Conservation (phyloP, 2,113 vertebrate genomes). For the Proterorhinus semilunaris region DNA sequence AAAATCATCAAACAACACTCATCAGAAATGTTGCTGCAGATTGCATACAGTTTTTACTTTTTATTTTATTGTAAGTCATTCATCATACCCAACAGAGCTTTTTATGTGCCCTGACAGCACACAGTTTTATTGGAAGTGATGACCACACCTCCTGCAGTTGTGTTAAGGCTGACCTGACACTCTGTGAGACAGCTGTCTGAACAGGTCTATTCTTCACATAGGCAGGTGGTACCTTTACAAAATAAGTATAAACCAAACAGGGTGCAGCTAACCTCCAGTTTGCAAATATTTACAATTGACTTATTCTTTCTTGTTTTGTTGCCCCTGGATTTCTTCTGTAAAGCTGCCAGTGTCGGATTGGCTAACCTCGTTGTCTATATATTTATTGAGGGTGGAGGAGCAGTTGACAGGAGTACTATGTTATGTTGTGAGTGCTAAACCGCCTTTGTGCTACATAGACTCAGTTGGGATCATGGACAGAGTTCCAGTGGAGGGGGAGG, state of each 20-base stretch:
- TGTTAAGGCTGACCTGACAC: conserved; percentile 46
- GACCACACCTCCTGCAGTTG: conserved; percentile 55
- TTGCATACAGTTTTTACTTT: background rate
- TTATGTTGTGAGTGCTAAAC: conserved; percentile 37
- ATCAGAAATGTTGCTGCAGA: no score
- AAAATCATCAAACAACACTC: no score
- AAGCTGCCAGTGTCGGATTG: conserved; percentile 23
- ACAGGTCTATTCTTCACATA: conserved; percentile 53
- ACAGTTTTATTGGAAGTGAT: conserved; percentile 53
- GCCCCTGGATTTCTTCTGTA: background rate
- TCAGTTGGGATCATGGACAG: conserved; percentile 31
- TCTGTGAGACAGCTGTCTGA: conserved; percentile 68
- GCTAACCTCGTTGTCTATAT: conserved; percentile 21
- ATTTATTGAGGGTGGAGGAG: conserved; percentile 42
- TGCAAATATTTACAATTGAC: background rate
- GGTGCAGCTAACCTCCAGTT: background rate
- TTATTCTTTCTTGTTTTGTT: background rate
- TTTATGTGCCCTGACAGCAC: conserved; percentile 15
- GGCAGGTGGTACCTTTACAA: conserved; percentile 29
- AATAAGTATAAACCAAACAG: background rate
- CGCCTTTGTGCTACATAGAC: conserved; percentile 24
- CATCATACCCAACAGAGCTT: conserved; percentile 12
- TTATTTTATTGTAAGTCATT: background rate
- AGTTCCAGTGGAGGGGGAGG: conserved; percentile 40
- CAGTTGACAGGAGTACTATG: conserved; percentile 39